A percentile compares a stretch with the other conserved stretches of the same genome.
phyloP scores from a whole-genome alignment of 2,888 invertebrate species.

The Hipparchia sbordonii region DNA sequence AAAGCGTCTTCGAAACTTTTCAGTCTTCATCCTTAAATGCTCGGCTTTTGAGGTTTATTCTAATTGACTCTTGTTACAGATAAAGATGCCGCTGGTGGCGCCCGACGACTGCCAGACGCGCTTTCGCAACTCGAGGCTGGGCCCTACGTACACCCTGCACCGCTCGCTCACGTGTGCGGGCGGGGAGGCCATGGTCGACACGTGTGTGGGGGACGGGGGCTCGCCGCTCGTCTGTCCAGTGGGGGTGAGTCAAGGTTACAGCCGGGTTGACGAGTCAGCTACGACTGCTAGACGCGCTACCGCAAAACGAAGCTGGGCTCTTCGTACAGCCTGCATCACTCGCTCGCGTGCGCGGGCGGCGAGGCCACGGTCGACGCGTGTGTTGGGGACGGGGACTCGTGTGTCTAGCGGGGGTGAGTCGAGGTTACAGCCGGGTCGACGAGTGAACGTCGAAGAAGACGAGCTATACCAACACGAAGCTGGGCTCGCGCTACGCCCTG shows the following conservation, averaged over 20 bases:
- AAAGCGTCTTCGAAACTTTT: too few species aligned
- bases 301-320: constrained; percentile 57
- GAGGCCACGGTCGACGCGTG: constrained; percentile 86
- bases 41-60: too few species aligned
- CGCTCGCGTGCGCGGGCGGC: constrained; percentile 88
- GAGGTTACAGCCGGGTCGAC: too few species aligned
- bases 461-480: too few species aligned
- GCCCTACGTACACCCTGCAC: constrained; percentile 83
- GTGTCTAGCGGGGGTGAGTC: constrained; percentile 70
- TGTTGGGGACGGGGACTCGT: constrained; percentile 88
- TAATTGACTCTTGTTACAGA: constrained; percentile 41
- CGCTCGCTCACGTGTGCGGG: constrained; percentile 87
- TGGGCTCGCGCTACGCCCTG: constrained; percentile 80
- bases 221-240: constrained; percentile 87
- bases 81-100: constrained; percentile 85
- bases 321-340: constrained; percentile 82
- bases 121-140: constrained; percentile 84
- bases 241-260: constrained; percentile 44
- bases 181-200: constrained; percentile 85
- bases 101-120: constrained; percentile 54
- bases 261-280: too few species aligned
- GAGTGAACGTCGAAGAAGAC: too few species aligned
- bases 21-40: too few species aligned
- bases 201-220: constrained; percentile 88
- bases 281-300: too few species aligned